Percentiles rank a stretch among this genome's conserved stretches.
phyloP scores from a whole-genome alignment of 2,888 invertebrate species.

The Alloplasta piceator region DNA sequence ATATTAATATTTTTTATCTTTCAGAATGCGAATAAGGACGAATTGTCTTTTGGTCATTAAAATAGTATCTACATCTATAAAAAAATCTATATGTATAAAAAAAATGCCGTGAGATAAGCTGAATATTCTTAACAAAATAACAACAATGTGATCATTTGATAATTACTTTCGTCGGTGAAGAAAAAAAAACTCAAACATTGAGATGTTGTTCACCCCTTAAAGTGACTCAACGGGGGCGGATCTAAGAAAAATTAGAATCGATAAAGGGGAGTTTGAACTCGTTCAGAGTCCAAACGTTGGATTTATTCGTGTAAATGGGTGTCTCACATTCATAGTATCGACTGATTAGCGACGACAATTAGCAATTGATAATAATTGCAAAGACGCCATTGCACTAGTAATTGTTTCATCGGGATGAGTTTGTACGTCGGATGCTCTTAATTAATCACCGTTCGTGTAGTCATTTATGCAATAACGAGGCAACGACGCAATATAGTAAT shows the following conservation, averaged over 20 bases:
- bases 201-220: background rate
- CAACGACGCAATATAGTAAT: no score
- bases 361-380: background rate
- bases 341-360: conserved; percentile 35
- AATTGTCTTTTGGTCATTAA: no score
- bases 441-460: conserved; percentile 56
- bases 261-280: background rate
- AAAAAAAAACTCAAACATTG: no score
- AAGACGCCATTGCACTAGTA: background rate
- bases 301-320: conserved; percentile 19
- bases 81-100: no score
- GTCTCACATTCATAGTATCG: background rate
- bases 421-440: conserved; percentile 39
- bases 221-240: no score
- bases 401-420: conserved; percentile 1
- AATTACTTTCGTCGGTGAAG: background rate
- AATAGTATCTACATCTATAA: no score
- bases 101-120: no score
- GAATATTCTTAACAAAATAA: background rate
- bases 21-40: no score
- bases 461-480: conserved; percentile 58
- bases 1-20: no score
- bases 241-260: background rate
- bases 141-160: background rate
- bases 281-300: conserved; percentile 22